Evolutionary conservation across 2,797 vertebrate genomes (phyloP).

Genomic region (Tamandua tetradactyla): DNA sequence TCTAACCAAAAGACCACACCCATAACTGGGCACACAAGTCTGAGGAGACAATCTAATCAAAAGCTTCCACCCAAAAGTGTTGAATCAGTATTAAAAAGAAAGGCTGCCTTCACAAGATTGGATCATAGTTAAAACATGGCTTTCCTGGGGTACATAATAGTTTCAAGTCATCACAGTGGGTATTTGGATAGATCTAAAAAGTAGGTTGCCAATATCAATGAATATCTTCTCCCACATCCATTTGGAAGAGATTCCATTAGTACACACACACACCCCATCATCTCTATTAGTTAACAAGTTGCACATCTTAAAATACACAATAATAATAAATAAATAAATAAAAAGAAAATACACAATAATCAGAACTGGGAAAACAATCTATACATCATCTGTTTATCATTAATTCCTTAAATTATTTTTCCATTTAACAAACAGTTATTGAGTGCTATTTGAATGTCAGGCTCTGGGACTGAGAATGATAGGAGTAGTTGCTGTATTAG

Average conservation of each 20-base stretch:
- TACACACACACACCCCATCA: neutral
- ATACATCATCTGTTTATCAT: neutral
- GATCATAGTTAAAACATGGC: too few relatives aligned
- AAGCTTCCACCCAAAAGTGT: too few relatives aligned
- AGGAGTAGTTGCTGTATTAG: neutral
- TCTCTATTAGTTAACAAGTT: neutral
- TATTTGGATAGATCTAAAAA: neutral
- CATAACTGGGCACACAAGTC: too few relatives aligned
- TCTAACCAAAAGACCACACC: too few relatives aligned
- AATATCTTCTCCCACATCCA: neutral
- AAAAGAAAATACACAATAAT: slow-evolving; percentile 12
- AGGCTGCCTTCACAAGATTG: too few relatives aligned
- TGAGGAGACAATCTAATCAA: too few relatives aligned
- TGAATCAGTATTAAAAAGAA: too few relatives aligned
- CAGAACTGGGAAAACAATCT: neutral
- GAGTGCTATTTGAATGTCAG: neutral
- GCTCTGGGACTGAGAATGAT: neutral
- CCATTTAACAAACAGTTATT: neutral
- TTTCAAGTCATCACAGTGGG: too few relatives aligned
- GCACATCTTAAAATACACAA: neutral
- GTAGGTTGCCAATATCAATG: neutral
- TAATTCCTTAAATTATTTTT: slow-evolving; percentile 24
- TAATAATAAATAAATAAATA: too few relatives aligned
- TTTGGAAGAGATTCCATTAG: neutral
- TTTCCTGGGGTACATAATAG: too few relatives aligned